phyloP scores from a whole-genome alignment of 2,113 vertebrate genomes.

The Phyllostomus discolor region DNA sequence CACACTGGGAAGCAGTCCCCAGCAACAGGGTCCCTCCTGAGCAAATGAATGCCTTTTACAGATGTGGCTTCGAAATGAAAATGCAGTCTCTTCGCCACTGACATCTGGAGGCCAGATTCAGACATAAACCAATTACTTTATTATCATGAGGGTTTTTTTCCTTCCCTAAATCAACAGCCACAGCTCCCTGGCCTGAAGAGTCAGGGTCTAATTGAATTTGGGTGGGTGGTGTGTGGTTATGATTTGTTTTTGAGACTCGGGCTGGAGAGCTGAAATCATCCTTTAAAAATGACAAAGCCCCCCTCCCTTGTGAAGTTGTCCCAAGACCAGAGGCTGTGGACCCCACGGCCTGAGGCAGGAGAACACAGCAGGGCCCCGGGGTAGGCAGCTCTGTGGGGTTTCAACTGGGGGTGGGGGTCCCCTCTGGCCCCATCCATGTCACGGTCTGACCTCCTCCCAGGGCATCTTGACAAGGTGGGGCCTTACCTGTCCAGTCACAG shows the following conservation, averaged over 20 bases:
- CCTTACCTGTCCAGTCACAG: conserved; percentile 95
- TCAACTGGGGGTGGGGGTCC: neutral
- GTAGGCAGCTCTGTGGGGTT: neutral
- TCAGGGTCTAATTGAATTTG: conserved; percentile 67
- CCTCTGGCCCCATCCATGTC: accelerated
- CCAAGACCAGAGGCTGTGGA: neutral
- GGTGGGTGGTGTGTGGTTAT: conserved; percentile 52
- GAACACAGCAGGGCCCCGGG: accelerated
- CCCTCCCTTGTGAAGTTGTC: neutral
- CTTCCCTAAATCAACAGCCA: conserved; percentile 69
- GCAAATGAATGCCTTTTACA: conserved; percentile 80
- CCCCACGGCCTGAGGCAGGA: accelerated
- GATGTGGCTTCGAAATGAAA: conserved; percentile 81
- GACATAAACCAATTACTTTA: conserved; percentile 77
- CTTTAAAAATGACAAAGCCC: conserved; percentile 5
- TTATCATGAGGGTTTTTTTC: conserved; percentile 61
- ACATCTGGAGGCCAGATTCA: conserved; percentile 92
- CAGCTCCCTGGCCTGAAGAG: conserved; percentile 61
- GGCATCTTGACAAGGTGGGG: neutral
- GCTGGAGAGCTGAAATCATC: neutral
- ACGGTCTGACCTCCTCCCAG: neutral
- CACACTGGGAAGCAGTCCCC: conserved; percentile 42
- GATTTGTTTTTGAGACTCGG: conserved; percentile 58
- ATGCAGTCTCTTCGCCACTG: conserved; percentile 75
- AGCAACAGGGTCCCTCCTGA: conserved; percentile 55